Conservation (phyloP, 2,797 vertebrate genomes). For the Chiroxiphia lanceolata region DNA sequence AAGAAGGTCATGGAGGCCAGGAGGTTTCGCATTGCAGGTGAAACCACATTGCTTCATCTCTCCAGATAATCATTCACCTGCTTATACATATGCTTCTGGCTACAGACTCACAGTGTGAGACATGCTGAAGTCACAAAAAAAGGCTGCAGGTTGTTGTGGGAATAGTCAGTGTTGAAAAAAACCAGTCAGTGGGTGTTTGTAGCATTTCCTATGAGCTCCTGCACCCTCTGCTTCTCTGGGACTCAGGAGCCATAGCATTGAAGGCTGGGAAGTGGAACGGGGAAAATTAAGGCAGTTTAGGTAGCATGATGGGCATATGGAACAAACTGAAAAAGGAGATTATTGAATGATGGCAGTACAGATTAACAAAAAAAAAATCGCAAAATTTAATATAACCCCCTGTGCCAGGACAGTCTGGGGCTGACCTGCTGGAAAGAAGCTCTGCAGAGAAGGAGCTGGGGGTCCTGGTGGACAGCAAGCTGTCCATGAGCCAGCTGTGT, state of each 20-base stretch:
- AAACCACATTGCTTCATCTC: neutral
- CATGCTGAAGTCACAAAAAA: neutral
- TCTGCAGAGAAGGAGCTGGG: neutral
- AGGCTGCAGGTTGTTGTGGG: neutral
- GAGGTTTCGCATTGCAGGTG: rapidly evolving
- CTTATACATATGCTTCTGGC: neutral
- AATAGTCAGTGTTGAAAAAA: neutral
- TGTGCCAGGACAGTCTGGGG: neutral
- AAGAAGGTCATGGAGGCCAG: neutral
- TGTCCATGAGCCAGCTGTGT: neutral
- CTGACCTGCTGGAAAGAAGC: neutral
- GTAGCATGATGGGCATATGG: neutral
- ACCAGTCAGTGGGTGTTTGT: neutral
- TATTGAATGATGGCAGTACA: neutral
- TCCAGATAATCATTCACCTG: neutral
- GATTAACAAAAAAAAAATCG: neutral
- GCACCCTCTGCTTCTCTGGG: neutral
- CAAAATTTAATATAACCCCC: neutral
- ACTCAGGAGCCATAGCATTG: neutral
- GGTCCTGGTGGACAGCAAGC: neutral
- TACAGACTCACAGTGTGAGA: neutral
- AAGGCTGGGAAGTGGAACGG: neutral
- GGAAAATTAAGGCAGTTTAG: neutral
- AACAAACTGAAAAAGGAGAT: neutral
- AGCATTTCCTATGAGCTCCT: neutral